Base-by-base conservation (phyloP, 2,888 invertebrate genomes). In the Lasioglossum morio region DNA sequence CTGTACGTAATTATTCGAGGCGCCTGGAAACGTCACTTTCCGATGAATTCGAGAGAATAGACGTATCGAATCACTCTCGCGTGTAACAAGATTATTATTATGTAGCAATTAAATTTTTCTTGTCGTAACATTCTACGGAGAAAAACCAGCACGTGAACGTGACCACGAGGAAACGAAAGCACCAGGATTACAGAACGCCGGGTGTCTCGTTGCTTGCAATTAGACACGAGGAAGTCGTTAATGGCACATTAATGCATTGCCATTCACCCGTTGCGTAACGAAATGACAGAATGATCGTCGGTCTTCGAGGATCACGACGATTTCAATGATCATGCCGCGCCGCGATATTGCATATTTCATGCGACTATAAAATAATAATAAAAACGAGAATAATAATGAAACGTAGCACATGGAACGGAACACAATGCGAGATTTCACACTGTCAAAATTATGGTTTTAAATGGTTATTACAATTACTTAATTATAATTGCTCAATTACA, bases 221-320 rank as follows among this genome's bases (percentile, higher is more conserved):
- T 69, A 69, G 69, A 69, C 69, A 69, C 37, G 69, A 69, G 69
- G 69, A 69, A 69, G 69, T 69, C 30, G 60, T 76, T 79, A 83
- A 83, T 66, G 77, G 27, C 57, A 72, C 43, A 79, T 72, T 72
- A 27, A 48, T 34, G 23, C 72, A 46, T 72, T 53, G 77, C 53
- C 66, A 78, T 77, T 79, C 34, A 34, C 53, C 46, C n/a, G 53
- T 79, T 76, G 43, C 79, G 72, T 72, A 79, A 83, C 16, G n/a
- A n/a, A 74, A 82, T 53, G 74, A 77, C 73, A 78, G 46, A 30
- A 19, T 66, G 72, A 72, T 60, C 19, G 34, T 43, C 37, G 30
- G 48, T 70, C 34, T n/a, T 43, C n/a, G 57, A 70, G 60, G 46
- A 72, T 60, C 76, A 60, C 60, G n/a, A 7, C 43, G 46, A 34